Percentiles rank a stretch among this genome's conserved stretches.
Conservation (phyloP, 2,113 vertebrate genomes). For the Acinonyx jubatus region DNA sequence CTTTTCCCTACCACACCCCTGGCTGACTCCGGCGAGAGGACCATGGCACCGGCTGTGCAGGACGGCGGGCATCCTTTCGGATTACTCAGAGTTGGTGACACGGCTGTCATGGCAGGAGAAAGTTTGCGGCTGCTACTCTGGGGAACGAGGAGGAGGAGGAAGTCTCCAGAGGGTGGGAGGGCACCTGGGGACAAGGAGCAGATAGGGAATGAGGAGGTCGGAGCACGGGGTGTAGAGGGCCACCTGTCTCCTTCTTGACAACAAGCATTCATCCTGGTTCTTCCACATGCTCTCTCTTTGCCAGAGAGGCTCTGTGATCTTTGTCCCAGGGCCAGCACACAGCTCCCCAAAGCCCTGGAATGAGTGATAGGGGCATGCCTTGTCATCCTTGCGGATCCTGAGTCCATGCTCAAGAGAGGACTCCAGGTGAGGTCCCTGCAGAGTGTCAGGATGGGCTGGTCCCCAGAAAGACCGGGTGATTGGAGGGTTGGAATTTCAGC, state of each 20-base stretch:
- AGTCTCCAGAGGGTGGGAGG: not conserved
- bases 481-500: not conserved
- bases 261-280: fast-evolving
- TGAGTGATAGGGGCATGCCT: no score
- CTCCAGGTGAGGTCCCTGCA: not conserved
- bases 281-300: no score
- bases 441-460: not conserved
- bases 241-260: fast-evolving
- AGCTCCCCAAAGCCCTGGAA: not conserved
- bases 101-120: not conserved
- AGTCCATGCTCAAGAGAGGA: not conserved
- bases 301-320: not conserved
- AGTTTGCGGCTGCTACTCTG: fast-evolving
- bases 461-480: not conserved
- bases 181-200: not conserved
- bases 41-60: fast-evolving
- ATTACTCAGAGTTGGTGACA: fast-evolving
- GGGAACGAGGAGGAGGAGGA: not conserved
- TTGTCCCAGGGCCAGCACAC: not conserved
- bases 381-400: no score
- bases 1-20: not conserved
- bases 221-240: no score
- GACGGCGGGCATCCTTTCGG: fast-evolving
- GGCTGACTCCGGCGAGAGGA: fast-evolving
- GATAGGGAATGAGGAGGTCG: fast-evolving